Evolutionary conservation across 2,113 vertebrate genomes (phyloP).

Genomic region (Ciconia boyciana): DNA sequence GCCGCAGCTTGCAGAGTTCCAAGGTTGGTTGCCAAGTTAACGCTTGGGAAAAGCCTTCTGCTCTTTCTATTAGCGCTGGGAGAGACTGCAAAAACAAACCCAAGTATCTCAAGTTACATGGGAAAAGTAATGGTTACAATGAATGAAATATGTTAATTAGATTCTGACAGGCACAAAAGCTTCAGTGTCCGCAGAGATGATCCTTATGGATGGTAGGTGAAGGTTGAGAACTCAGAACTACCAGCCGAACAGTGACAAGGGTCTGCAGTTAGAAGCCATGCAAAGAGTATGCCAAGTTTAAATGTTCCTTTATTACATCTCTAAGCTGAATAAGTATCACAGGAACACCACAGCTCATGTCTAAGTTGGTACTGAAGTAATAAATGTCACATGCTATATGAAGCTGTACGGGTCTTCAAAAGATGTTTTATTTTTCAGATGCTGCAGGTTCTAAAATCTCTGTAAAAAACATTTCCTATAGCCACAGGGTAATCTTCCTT

Average conservation of each 20-base stretch:
- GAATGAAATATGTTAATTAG: neutral
- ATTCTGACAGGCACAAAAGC: neutral
- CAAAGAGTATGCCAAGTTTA: neutral
- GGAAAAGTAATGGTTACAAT: neutral
- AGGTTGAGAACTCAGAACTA: neutral
- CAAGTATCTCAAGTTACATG: neutral
- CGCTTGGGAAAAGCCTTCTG: constrained; percentile 81
- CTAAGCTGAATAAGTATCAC: neutral
- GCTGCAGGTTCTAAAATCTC: neutral
- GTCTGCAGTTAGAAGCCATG: neutral
- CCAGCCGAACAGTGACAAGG: neutral
- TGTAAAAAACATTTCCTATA: neutral
- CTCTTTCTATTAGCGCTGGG: constrained; percentile 78
- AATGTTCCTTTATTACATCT: neutral
- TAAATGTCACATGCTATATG: neutral
- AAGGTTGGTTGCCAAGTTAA: constrained; percentile 74
- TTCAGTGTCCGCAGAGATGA: neutral
- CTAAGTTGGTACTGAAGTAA: neutral
- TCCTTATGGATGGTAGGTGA: neutral
- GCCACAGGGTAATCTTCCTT: neutral
- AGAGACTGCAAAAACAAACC: constrained; percentile 75
- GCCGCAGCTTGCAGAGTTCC: constrained; percentile 74
- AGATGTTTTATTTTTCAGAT: neutral
- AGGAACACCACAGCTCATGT: neutral
- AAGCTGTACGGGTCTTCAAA: neutral